phyloP scores from a whole-genome alignment of 2,113 vertebrate species.

The Brachirus orientalis region DNA sequence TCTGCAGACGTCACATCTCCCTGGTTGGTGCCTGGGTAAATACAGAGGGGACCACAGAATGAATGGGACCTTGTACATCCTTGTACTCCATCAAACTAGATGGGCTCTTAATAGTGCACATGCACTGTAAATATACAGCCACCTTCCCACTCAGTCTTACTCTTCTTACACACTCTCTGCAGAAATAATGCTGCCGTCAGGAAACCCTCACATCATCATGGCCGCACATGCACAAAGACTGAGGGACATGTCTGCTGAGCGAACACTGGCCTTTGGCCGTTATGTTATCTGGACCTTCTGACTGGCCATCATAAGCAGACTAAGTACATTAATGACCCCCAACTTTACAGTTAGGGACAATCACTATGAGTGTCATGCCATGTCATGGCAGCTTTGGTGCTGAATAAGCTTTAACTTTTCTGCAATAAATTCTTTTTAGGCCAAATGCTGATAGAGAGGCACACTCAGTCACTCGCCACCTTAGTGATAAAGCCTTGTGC shows the following conservation, averaged over 20 bases:
- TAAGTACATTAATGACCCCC: constrained; percentile 9
- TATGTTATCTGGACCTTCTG: constrained; percentile 13
- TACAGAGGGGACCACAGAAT: constrained; percentile 58
- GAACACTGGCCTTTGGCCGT: constrained; percentile 14
- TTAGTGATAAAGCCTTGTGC: constrained; percentile 2
- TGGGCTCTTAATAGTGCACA: constrained; percentile 59
- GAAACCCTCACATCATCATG: constrained; percentile 48
- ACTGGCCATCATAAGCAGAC: no score
- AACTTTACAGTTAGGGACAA: constrained; percentile 18
- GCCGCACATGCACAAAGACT: constrained; percentile 38
- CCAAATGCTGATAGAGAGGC: constrained; percentile 9
- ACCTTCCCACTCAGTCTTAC: constrained; percentile 50
- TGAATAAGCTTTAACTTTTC: constrained; percentile 7
- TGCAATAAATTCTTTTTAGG: constrained; percentile 51
- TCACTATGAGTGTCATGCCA: not conserved
- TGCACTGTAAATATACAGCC: constrained; percentile 60
- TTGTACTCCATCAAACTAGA: constrained; percentile 56
- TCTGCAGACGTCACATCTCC: constrained; percentile 61
- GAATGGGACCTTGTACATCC: constrained; percentile 76
- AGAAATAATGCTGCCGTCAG: constrained; percentile 58
- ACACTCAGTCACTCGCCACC: constrained; percentile 1
- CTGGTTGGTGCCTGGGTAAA: constrained; percentile 62
- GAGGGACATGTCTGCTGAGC: constrained; percentile 7
- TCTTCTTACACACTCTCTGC: constrained; percentile 32
- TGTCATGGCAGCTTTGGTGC: not conserved